Evolutionary conservation across 2,113 vertebrate genomes (phyloP), one percentile per base, ranked within the genome.

Genomic region (Dicentrarchus labrax): DNA sequence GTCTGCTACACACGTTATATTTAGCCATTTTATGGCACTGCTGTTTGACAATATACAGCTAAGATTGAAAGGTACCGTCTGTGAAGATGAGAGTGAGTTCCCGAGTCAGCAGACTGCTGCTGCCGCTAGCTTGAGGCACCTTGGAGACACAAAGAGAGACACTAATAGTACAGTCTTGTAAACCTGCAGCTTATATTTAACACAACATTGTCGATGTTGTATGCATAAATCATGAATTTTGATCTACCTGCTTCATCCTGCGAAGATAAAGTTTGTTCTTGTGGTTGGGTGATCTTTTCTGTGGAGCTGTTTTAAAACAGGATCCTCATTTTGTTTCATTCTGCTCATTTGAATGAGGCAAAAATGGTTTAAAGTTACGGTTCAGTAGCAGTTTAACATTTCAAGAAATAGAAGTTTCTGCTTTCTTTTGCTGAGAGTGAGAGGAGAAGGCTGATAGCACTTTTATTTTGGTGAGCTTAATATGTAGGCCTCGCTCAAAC

Each of bases 1-100:
- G 48, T 69, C 64, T 79, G 47, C 65, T 62, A 16, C 13, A 15
- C 54, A 3, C 22, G 11, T 74, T 86, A 53, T 71, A 75, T 70
- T 83, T 75, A 78, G 17, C 41, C 43, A 4, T 50, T 76, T 81
- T 67, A 81, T 72, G 43, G 43, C 47, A 2, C 50, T 41, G 54
- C 62, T 70, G 83, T 53, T 47, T 30, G 45, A 71, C 62, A 41
- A 41, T 45, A 39, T 15, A 57, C 21, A 62, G 50, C 30, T 64
- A 2, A 50, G 65, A 78, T 53, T 69, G 21, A 56, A 19, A 39
- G 48, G 57, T 56, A 12, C 62, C 60, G 48, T 30, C 6, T 10
- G 60, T 47, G 38, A 61, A 61, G 54, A 13, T 4, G 1, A 41
- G 30, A 22, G 41, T 8, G 54, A 75, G 38, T n/a, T 77, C 17